Percentiles rank a stretch among this genome's conserved stretches.
Conservation (phyloP, 2,113 vertebrate genomes). For the Antechinus flavipes region DNA sequence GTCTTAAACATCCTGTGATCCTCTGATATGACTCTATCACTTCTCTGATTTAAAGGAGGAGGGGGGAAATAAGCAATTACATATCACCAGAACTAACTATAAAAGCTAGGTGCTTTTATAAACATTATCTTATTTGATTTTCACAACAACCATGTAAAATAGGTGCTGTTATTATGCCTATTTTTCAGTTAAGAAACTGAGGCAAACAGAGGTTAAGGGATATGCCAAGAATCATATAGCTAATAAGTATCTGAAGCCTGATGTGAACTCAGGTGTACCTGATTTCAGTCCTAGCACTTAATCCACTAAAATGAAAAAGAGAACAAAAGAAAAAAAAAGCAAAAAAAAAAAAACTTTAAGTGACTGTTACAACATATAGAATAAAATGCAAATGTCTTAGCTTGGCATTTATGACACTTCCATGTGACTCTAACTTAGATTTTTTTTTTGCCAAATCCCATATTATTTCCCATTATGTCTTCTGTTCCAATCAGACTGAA, state of each 20-base stretch:
- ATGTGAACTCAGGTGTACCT: background rate
- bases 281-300: background rate
- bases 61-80: background rate
- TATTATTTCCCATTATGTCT: background rate
- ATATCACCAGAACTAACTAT: background rate
- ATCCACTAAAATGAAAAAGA: background rate
- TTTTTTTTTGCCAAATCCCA: background rate
- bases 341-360: background rate
- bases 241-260: background rate
- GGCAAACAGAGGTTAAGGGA: background rate
- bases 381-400: background rate
- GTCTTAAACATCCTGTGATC: background rate
- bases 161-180: background rate
- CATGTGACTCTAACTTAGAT: background rate
- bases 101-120: background rate
- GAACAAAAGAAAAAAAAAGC: background rate
- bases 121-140: background rate
- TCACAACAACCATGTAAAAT: background rate
- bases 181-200: background rate
- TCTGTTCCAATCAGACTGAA: background rate
- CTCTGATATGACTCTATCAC: background rate
- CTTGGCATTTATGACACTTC: background rate
- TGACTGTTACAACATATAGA: background rate
- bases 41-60: background rate
- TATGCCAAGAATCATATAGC: background rate